Base-by-base conservation (phyloP, 2,113 vertebrate genomes). In the Oxyruncus cristatus region DNA sequence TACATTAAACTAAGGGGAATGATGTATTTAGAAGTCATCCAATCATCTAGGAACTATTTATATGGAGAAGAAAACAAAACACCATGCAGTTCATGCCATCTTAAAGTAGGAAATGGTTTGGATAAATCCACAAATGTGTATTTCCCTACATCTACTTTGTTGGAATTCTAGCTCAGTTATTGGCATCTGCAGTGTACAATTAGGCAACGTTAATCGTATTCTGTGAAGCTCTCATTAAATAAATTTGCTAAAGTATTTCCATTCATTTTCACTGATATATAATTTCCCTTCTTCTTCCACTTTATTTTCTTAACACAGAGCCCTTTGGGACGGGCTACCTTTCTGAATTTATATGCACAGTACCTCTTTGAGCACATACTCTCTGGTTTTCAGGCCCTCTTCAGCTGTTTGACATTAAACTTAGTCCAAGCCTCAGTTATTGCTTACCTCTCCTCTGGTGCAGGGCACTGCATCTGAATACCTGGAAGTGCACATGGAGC, bases 361-460 rank as follows among this genome's bases (percentile, higher is more conserved):
- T 23, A 41, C 61, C 44, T 67, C 47, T 94, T 8, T 72, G 65
- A 91, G 37, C 42, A 39, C 32, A 20, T 6, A 15, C 32, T 27
- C 2, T 22, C 63, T 62, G 44, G 14, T 74, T 92, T 92, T 75
- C 65, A 85, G 37, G 20, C 33, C 53, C 4, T 42, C 68, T 68
- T 72, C 28, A 86, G 12, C 37, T 85, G 20, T 86, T 68, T 65
- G 41, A 65, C 22, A 55, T 67, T 59, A 61, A 78, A 72, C 8
- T 79, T 81, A 55, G 16, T 24, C 35, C 71, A 88, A 75, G 66
- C 21, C 30, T 74, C 52, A 58, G 17, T 92, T 92, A 50, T 24
- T 44, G 52, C 98, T 98, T 97, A 99, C 99, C 99, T 99, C 99
- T 67, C 99, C 99, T 83, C 98, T 97, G 24, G 97, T 98, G 95